Conservation (phyloP, 2,113 vertebrate genomes). For the Arothron firmamentum region DNA sequence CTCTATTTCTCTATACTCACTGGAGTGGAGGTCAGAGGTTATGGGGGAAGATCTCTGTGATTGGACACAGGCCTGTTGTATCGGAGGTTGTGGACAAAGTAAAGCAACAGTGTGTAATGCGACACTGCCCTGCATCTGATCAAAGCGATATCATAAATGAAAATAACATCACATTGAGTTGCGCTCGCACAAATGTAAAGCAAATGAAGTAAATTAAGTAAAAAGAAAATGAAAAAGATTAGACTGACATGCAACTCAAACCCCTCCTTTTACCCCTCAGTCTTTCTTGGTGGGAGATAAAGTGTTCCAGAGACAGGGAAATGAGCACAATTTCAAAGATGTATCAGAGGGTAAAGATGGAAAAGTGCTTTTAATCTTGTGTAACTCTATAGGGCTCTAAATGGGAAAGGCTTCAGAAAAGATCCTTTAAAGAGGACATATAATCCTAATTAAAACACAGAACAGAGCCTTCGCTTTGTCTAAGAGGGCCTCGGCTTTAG, state of each 20-base stretch:
- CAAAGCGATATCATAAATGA: constrained; percentile 61
- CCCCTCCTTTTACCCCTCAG: constrained; percentile 44
- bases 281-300: constrained; percentile 57
- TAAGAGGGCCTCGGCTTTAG: constrained; percentile 35
- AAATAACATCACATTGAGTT: constrained; percentile 41
- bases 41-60: constrained; percentile 66
- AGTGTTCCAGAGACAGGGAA: constrained; percentile 69
- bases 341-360: constrained; percentile 67
- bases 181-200: constrained; percentile 41
- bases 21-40: constrained; percentile 67
- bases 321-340: constrained; percentile 69
- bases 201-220: constrained; percentile 33
- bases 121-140: constrained; percentile 45
- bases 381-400: constrained; percentile 70
- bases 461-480: constrained; percentile 62
- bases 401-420: constrained; percentile 57
- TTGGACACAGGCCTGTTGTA: constrained; percentile 71
- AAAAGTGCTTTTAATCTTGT: constrained; percentile 74
- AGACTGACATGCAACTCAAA: constrained; percentile 37
- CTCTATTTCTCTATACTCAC: constrained; percentile 46
- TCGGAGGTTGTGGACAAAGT: constrained; percentile 52
- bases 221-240: constrained; percentile 16
- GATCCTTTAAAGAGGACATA: constrained; percentile 69
- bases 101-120: constrained; percentile 45
- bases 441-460: constrained; percentile 74